Evolutionary conservation across 2,888 invertebrate species (phyloP).

Genomic region (Noctua fimbriata): DNA sequence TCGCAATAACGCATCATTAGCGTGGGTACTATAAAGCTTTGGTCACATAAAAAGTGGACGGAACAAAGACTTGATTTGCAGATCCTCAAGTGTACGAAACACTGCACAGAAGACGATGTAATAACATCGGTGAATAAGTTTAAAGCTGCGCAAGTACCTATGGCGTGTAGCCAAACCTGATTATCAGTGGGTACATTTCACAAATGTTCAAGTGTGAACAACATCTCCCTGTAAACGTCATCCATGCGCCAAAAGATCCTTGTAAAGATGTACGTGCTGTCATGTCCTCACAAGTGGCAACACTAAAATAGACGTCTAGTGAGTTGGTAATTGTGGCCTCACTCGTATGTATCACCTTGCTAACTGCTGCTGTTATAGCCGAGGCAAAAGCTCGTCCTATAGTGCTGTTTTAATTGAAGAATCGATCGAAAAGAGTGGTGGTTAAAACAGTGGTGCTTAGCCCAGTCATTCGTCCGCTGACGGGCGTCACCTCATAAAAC

Average conservation of each 20-base stretch:
- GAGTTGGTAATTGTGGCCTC: no score
- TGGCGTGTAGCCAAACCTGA: neutral
- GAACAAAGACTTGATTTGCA: neutral
- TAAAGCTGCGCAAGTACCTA: neutral
- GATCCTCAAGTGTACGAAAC: neutral
- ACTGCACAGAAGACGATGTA: neutral
- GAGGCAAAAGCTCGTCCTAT: no score
- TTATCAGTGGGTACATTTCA: neutral
- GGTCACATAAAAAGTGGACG: no score
- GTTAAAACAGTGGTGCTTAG: no score
- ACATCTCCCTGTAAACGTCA: neutral
- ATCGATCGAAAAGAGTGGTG: no score
- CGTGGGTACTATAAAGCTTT: no score
- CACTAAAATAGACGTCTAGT: no score
- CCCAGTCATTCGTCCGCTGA: neutral
- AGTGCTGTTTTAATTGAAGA: no score
- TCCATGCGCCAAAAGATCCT: neutral
- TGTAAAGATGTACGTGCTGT: neutral
- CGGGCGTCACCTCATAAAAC: neutral
- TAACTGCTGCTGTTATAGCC: no score
- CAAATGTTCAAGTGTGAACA: neutral
- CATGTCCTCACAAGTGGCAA: no score
- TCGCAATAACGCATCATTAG: no score
- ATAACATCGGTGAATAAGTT: neutral
- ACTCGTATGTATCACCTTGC: no score